Evolutionary conservation across 2,888 invertebrate genomes (phyloP), one percentile per base, ranked within the genome.

Genomic region (Marronus borbonicus): DNA sequence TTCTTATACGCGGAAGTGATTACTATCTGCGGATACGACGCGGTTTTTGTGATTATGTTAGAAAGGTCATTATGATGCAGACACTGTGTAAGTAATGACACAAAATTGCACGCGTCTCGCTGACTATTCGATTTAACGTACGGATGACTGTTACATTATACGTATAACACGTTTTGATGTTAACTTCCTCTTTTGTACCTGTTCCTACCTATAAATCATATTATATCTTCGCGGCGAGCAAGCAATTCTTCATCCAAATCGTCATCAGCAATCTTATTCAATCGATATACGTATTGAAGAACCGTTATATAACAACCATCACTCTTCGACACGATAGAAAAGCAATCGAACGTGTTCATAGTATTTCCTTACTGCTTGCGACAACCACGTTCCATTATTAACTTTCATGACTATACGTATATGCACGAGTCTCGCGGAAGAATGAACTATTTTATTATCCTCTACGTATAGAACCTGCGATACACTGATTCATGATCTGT

Each of bases 41-140:
- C 14, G 62, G n/a, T 70, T 70, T 70, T 36, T 58, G 31, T 70
- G 58, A 31, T 55, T 36, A 70, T 24, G 17, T 55, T 70, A 55
- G 55, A 58, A 70, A 70, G 70, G 36, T 55, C 39, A 70, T 36
- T 36, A 39, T 55, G 28, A 55, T 36, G 55, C 55, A 39, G 55
- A 70, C 55, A 2, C 39, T 24, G 24, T 68, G 28, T 65, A 52
- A 70, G 58, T 31, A 70, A 70, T 36, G 36, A 70, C 20, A 17
- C 55, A 55, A 70, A 70, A 70, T 70, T 70, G 58, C 31, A 70
- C 55, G 36, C 58, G 58, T 17, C 55, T 31, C 70, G 55, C 55
- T 58, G 58, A 70, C 17, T 58, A 58, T 69, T 69, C 52, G 69
- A 69, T 69, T 69, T 69, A 52, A 69, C 69, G 28, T 69, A 55